Evolutionary conservation across 1,140 invertebrate species (phyloP).

Genomic region (Arctopsyche grandis): DNA sequence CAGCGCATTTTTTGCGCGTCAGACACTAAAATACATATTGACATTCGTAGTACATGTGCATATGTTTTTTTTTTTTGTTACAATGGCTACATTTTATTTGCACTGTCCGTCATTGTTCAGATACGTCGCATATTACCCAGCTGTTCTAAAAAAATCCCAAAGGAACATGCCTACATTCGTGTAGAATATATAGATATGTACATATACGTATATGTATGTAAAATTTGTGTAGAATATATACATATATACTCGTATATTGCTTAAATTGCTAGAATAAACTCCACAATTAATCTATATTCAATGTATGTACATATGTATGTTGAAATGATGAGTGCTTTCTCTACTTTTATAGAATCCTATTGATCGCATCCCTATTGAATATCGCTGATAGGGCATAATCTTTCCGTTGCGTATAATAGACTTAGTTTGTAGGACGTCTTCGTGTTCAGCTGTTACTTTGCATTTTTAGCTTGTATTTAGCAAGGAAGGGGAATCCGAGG

Average conservation of each 20-base stretch:
- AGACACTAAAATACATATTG: constrained; percentile 4
- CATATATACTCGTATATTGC: no score
- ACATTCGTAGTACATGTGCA: not conserved
- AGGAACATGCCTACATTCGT: no score
- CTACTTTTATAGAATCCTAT: not conserved
- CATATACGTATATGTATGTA: not conserved
- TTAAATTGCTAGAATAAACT: no score
- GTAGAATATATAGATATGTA: no score
- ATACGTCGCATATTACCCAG: not conserved
- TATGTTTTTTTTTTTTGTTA: not conserved
- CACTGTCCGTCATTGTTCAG: not conserved
- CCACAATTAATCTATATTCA: not conserved
- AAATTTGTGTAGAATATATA: not conserved
- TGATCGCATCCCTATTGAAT: constrained; percentile 1
- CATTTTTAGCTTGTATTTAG: not conserved
- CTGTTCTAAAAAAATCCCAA: not conserved
- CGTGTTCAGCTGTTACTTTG: constrained; percentile 32
- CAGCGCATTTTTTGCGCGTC: not conserved
- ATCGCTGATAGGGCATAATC: not conserved
- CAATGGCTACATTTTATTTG: constrained; percentile 15
- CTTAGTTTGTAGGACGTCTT: not conserved
- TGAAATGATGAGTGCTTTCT: no score
- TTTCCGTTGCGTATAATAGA: not conserved
- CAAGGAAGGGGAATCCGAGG: constrained; percentile 7
- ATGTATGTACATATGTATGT: not conserved